Evolutionary conservation across 2,888 invertebrate genomes (phyloP), one percentile per base, ranked within the genome.

Genomic region (Tenthredo mesomela): DNA sequence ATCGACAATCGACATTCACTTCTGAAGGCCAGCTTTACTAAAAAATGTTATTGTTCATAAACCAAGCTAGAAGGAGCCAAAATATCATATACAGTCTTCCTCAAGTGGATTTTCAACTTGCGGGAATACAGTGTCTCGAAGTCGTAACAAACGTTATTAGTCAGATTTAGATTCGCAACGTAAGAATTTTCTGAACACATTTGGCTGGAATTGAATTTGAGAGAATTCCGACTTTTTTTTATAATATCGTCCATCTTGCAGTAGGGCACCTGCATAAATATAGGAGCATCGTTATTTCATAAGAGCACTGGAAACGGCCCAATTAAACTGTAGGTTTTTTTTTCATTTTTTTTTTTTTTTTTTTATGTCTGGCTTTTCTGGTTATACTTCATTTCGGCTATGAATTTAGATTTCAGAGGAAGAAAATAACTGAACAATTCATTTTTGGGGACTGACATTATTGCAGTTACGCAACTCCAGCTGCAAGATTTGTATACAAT

Each of bases 291-390:
- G 54, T 77, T 77, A 77, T 77, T 77, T 77, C 50, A 33, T 29
- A 33, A 77, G 77, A 77, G 77, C 50, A 54, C 77, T 77, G 7
- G 15, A 77, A 77, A 54, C 18, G 29, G 77, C 71, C 77, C 77
- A 77, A 54, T 77, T 77, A 77, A 15, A 33, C n/a, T 33, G 77
- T 2, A 54, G 21, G 18, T 54, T 50, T 54, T 2, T 33, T 50
- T 50, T 50, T 33, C 5, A n/a, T n/a, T n/a, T 29, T 29, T 29
- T 29, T 29, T 7, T 33, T 33, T 50, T 15, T 15, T 54, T 21
- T 73, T 40, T 43, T n/a, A 15, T 43, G 10, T 6, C 33, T 70
- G 18, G 33, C 18, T 33, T 67, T 33, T 12, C 25, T 29, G 21
- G 25, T 25, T 61, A 10, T 61, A 33, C 33, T 25, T 25, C 61